A percentile compares a stretch with the other conserved stretches of the same genome.
Evolutionary conservation across 2,113 vertebrate species (phyloP).

Genomic region (Coptodon rendalli): DNA sequence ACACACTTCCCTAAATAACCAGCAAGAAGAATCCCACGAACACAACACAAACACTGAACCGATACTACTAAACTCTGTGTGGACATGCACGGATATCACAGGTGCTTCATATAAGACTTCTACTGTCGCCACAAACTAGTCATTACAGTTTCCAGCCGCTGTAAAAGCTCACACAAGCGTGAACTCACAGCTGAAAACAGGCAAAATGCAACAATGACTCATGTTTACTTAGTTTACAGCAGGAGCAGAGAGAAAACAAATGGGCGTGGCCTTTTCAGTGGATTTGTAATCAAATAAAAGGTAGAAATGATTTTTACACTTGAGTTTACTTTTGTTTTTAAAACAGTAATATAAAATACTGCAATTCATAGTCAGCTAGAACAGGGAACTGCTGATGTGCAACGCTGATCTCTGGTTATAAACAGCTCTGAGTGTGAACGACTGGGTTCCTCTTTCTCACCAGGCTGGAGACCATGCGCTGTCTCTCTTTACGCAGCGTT

Average conservation of each 20-base stretch:
- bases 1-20: neutral
- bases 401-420: neutral
- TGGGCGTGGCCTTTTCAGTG: fast-evolving
- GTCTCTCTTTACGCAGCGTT: conserved; percentile 80
- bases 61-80: neutral
- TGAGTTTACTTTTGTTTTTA: neutral
- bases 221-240: fast-evolving
- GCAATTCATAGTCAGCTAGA: neutral
- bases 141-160: neutral
- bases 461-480: conserved; percentile 73
- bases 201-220: fast-evolving
- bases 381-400: neutral
- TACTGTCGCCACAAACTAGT: neutral
- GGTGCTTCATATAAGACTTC: neutral
- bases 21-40: neutral
- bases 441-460: conserved; percentile 69
- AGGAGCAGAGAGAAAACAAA: neutral
- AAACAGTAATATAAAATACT: neutral
- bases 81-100: neutral
- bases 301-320: fast-evolving
- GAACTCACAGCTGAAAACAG: neutral
- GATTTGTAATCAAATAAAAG: neutral
- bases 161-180: neutral
- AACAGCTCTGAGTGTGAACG: neutral
- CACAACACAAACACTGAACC: neutral